Percentiles rank a stretch among this genome's conserved stretches.
Conservation (phyloP, 2,888 invertebrate species). For the Andrena chrysosceles region DNA sequence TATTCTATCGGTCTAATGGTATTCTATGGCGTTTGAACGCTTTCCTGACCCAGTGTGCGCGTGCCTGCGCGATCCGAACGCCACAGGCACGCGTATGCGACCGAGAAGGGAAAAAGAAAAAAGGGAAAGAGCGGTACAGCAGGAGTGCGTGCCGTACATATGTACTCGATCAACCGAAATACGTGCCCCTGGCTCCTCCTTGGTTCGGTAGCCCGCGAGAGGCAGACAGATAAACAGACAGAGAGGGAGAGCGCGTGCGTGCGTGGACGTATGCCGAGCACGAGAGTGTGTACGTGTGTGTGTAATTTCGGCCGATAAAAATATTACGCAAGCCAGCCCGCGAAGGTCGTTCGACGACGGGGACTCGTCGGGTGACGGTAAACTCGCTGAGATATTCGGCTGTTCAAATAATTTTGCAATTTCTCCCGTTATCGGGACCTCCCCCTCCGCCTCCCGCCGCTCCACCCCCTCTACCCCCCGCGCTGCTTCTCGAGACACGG, state of each 20-base stretch:
- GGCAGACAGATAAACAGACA: not conserved
- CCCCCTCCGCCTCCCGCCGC: not conserved
- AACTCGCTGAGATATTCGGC: conserved; percentile 47
- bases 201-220: conserved; percentile 12
- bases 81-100: not conserved
- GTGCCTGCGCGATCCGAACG: conserved; percentile 36
- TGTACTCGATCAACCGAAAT: conserved; percentile 50
- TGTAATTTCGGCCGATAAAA: conserved; percentile 82
- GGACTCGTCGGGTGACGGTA: conserved; percentile 43
- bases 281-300: conserved; percentile 36
- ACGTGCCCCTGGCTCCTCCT: conserved; percentile 39
- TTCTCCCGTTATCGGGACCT: conserved; percentile 51
- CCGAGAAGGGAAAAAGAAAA: not conserved
- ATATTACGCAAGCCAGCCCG: conserved; percentile 82
- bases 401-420: conserved; percentile 60
- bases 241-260: conserved; percentile 4
- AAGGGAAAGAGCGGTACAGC: conserved; percentile 9
- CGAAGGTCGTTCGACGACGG: conserved; percentile 79
- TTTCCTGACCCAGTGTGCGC: conserved; percentile 26
- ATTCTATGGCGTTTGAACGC: not conserved
- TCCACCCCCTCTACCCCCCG: not conserved
- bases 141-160: conserved; percentile 43
- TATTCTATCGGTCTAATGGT: not conserved
- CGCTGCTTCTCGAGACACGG: not conserved
- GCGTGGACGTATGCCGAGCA: conserved; percentile 32